These are phyloP conservation scores for Rhabdophis nuchalis DNA, from an alignment of 2,797 vertebrate genomes.

Conservation along the genomic window DNA sequence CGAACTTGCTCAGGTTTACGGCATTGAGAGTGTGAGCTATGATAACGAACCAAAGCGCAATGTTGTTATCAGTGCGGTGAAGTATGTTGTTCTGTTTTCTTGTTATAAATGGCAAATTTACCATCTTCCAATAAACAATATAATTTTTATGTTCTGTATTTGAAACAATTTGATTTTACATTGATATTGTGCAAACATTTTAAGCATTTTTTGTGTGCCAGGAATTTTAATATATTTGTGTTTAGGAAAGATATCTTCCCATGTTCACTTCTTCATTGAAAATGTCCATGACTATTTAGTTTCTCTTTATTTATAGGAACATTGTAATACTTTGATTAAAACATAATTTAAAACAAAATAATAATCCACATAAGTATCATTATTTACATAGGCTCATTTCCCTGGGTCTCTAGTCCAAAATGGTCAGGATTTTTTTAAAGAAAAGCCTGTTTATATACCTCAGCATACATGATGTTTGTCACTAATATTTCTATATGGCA, in stretches of 20 bases:
- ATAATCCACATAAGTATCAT: not conserved
- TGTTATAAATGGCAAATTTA: slow-evolving; percentile 25
- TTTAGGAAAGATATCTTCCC: not conserved
- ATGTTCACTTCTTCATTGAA: not conserved
- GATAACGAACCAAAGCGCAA: slow-evolving; percentile 97
- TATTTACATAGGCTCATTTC: not conserved
- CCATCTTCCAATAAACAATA: not conserved
- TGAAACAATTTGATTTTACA: not conserved
- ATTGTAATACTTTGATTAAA: not conserved
- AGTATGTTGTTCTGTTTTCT: slow-evolving; percentile 63
- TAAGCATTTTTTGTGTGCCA: not conserved
- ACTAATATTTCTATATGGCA: not conserved
- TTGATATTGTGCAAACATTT: slow-evolving; percentile 3
- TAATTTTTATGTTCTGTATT: slow-evolving; percentile 11
- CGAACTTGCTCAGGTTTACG: slow-evolving; percentile 90
- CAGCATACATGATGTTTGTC: not conserved
- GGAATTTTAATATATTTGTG: not conserved
- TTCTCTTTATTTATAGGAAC: not conserved
- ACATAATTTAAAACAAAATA: not conserved
- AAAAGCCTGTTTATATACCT: not conserved
- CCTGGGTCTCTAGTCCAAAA: not conserved
- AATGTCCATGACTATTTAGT: not conserved
- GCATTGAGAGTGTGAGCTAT: slow-evolving; percentile 92
- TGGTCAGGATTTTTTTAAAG: not conserved
- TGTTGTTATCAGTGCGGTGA: slow-evolving; percentile 88